These are phyloP conservation scores for Dreissena polymorpha DNA, from an alignment of 1,140 invertebrate species.

Conservation along the genomic window DNA sequence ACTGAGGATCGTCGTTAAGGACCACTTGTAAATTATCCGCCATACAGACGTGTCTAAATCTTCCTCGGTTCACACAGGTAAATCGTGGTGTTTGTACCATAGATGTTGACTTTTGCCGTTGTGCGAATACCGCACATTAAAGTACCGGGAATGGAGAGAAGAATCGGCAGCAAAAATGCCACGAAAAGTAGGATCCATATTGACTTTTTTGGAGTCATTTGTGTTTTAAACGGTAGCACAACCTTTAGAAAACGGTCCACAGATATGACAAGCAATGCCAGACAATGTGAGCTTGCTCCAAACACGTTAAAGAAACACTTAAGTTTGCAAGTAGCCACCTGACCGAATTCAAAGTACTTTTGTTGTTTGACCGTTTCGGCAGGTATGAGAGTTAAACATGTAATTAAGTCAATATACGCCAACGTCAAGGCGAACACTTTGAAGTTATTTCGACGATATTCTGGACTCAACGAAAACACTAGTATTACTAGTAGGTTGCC, in stretches of 20 bases:
- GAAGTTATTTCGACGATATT: conserved; percentile 37
- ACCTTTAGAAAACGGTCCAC: conserved; percentile 47
- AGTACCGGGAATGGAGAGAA: conserved; percentile 33
- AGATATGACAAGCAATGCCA: conserved; percentile 31
- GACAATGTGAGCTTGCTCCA: conserved; percentile 5
- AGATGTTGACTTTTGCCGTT: conserved; percentile 20
- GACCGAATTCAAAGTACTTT: conserved; percentile 36
- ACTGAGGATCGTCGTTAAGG: conserved; percentile 6
- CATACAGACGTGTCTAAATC: neutral
- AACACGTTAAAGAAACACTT: conserved; percentile 40
- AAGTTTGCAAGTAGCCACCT: conserved; percentile 26
- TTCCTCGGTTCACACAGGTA: conserved; percentile 39
- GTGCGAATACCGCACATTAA: conserved; percentile 38
- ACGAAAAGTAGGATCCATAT: conserved; percentile 17
- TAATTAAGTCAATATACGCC: conserved; percentile 36
- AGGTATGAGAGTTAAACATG: conserved; percentile 29
- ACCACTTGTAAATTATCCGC: conserved; percentile 28
- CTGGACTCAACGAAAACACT: conserved; percentile 28
- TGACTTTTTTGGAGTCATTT: conserved; percentile 17
- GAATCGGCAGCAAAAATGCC: conserved; percentile 25
- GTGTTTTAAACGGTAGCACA: conserved; percentile 20
- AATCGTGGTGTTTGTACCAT: conserved; percentile 16
- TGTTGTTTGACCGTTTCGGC: conserved; percentile 34
- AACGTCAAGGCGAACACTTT: conserved; percentile 36
- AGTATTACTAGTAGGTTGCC: conserved; percentile 43